Base-by-base conservation (phyloP, 1,140 invertebrate species). In the Tetramorium simillimum region DNA sequence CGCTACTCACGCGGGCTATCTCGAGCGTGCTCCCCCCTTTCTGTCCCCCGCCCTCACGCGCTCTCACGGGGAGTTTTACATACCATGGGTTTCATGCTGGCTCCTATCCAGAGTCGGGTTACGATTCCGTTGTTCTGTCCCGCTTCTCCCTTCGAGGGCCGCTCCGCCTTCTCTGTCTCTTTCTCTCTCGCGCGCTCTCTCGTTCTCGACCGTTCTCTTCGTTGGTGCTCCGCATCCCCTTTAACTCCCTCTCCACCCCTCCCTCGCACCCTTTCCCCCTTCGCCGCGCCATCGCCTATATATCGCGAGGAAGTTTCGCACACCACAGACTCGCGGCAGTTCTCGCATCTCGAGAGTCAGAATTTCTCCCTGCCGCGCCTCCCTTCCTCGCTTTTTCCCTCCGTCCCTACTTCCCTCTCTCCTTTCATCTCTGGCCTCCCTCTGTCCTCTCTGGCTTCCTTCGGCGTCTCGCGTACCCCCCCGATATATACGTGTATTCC, bases 11-110 rank as follows among this genome's bases (percentile, higher is more conserved):
- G 85, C 80, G 89, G 84, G 86, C 89, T 90, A 89, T 88, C 87
- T 86, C 81, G 63, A 65, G 58, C 65, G 72, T 37, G 21, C 33
- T 77, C 46, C 65, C 73, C 62, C 85, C 76, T 70, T 72, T 72
- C 49, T 56, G 21, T 51, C 51, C 80, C 72, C 75, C 75, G 37
- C 76, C 65, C 46, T 51, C 80, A 84, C 81, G 51, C 76, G 88
- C 88, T 90, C 86, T 90, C 89, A 86, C 88, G 86, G 86, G 75
- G 89, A 93, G 90, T 93, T 93, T 93, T 89, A 91, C 92, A 92
- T 89, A 91, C 90, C 92, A 92, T 90, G 92, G 92, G 90, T 89
- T 92, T 90, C 90, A 80, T 86, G 87, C 91, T 92, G 92, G 91
- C 92, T 91, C 86, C 87, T 87, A 92, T 93, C 92, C 93, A 93